Evolutionary conservation across 2,888 invertebrate species (phyloP), one percentile per base, ranked within the genome.

Genomic region (Malachius bipustulatus): DNA sequence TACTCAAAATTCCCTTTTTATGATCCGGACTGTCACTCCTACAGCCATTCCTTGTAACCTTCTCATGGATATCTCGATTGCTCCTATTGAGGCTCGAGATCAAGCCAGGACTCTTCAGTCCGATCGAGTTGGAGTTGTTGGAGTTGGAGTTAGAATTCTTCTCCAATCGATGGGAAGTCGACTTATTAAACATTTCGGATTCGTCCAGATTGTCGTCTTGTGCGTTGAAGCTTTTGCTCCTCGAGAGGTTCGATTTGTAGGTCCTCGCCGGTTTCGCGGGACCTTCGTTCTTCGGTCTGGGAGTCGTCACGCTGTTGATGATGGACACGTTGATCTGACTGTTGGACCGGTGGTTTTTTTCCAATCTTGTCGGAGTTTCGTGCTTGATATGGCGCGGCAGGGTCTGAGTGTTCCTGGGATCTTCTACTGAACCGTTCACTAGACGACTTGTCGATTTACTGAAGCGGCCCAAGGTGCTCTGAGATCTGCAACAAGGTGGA

Each of bases 161-260:
- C 45, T 77, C 75, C 31, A 81, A 61, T 12, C 75, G 67, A 55
- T 84, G 82, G 19, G 83, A 79, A 59, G 80, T 83, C 3, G 82
- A 83, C 56, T 81, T 82, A 61, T 82, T 80, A 61, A 80, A 75
- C 37, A 68, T 49, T 14, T 41, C 37, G 28, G 39, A 32, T 29
- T 44, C 41, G 13, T 49, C 47, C 13, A 43, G 31, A 50, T 66
- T 66, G 35, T 65, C 67, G 30, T 75, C 78, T 51, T 84, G 81
- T 48, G 83, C 79, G 68, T 83, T 85, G 65, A 87, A 83, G 59
- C 85, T 85, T 63, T 87, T 83, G 62, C 85, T 85, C 39, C 87
- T 70, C 40, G 79, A 75, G 27, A 87, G 64, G 35, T 66, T 65
- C 13, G 81, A 75, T 55, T 79, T 79, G 62, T 82, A 82, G 27